Percentiles rank a stretch among this genome's conserved stretches.
phyloP scores from a whole-genome alignment of 2,888 invertebrate genomes.

The Agonopterix subpropinquella region DNA sequence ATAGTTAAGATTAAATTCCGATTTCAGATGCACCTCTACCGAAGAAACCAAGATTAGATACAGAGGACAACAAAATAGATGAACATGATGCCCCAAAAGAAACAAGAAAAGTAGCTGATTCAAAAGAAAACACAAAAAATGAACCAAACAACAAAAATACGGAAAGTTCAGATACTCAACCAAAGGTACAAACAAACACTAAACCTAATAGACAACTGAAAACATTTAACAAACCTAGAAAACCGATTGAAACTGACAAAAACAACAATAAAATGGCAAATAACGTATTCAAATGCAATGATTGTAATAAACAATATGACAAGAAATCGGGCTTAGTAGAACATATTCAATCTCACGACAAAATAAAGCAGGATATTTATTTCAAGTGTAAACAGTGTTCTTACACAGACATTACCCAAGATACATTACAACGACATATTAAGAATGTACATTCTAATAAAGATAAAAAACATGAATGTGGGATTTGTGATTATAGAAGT shows the following conservation, averaged over 20 bases:
- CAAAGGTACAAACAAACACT: background rate
- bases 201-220: background rate
- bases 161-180: too few relatives aligned
- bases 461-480: background rate
- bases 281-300: background rate
- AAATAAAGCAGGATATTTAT: background rate
- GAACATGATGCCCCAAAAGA: too few relatives aligned
- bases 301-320: background rate
- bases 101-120: background rate
- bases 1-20: too few relatives aligned
- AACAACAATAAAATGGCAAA: background rate
- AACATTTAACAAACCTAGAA: background rate
- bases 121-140: background rate
- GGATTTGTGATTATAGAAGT: background rate
- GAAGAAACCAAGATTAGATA: too few relatives aligned
- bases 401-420: background rate
- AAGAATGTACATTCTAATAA: background rate
- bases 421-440: background rate
- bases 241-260: background rate
- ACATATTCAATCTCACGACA: background rate
- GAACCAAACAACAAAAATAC: background rate
- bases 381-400: background rate
- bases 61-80: too few relatives aligned
- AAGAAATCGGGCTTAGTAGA: background rate
- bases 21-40: too few relatives aligned